Evolutionary conservation across 2,888 invertebrate genomes (phyloP), one percentile per base, ranked within the genome.

Genomic region (Acrocyrtus sp.): DNA sequence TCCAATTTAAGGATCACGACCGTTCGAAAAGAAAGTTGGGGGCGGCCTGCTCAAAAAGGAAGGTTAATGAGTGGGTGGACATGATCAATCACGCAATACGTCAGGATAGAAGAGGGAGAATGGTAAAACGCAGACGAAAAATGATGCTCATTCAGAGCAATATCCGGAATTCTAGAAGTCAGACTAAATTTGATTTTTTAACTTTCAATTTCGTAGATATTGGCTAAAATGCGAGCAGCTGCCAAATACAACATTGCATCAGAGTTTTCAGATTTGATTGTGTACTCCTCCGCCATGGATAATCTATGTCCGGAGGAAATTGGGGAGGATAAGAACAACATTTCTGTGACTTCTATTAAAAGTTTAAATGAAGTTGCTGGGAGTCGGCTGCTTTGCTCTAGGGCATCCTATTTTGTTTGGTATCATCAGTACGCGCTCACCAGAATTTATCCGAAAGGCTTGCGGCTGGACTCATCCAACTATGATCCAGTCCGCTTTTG

Each of bases 371-470:
- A 70, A 19, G 12, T 50, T 21, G 1, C 26, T 1, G 69, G 56
- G 6, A 29, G 27, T 6, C 45, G 41, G 27, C 1, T 62, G 10
- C 41, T 69, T 12, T 15, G 48, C 10, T 10, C 41, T 2, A n/a
- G 21, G 0, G 22, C 69, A 0, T 6, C 19, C 6, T 62, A 43
- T 22, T 69, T 54, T 26, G 62, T 69, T 21, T 69, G 61, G 69
- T 62, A 62, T n/a, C 69, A 69, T 27, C 4, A 43, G 41, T 53
- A 53, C 45, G 60, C 51, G n/a, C 4, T 69, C n/a, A 67, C 61
- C 15, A 43, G 68, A 47, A 26, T 69, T 0, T 69, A 61, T 26
- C 68, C 68, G 0, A 54, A 54, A 19, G 68, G 54, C 4, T 21
- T 39, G 12, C 29, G 68, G 15, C 24, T 61, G 3, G 39, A 61